Base-by-base conservation (phyloP, 2,888 invertebrate species). In the Acleris literana region DNA sequence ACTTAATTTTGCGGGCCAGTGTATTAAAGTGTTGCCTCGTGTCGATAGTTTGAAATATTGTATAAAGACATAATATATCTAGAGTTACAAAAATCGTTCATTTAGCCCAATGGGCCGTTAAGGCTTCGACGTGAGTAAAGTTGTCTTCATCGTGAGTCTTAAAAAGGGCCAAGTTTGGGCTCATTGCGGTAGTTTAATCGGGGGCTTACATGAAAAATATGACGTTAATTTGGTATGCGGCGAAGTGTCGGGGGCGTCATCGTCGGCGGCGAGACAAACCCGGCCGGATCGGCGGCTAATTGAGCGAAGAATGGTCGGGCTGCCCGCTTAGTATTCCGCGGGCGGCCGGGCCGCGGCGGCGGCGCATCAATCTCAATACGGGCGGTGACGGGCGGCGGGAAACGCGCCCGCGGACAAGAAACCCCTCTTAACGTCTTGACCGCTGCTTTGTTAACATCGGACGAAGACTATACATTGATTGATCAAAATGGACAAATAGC, bases 321-420 rank as follows among this genome's bases (percentile, higher is more conserved):
- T 76, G 80, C 76, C 82, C 83, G 82, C 82, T 91, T 92, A 90
- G 90, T 92, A 92, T 92, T 91, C 92, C 80, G 85, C 75, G 75
- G 79, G 77, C 78, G 79, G 80, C 77, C 76, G 77, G 81, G 73
- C 76, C 75, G 75, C 80, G 80, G 76, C 83, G 86, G 75, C 80
- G 80, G 76, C 83, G 86, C 90, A 92, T 92, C 92, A 92, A 92
- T 92, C 91, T 92, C 91, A 92, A 91, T 92, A 90, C 84, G 82
- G 79, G 74, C 78, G 83, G 87, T 91, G 92, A 91, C 92, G 89
- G 83, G 78, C 74, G 80, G 80, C 88, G 89, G 90, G 86, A 88
- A 87, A 81, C 83, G 84, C 75, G 75, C 74, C 74, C 75, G 76
- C 79, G 81, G 84, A 92, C 92, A 92, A 90, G 90, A 69, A 90